phyloP scores from a whole-genome alignment of 1,140 invertebrate genomes.

The Bombus confusus region DNA sequence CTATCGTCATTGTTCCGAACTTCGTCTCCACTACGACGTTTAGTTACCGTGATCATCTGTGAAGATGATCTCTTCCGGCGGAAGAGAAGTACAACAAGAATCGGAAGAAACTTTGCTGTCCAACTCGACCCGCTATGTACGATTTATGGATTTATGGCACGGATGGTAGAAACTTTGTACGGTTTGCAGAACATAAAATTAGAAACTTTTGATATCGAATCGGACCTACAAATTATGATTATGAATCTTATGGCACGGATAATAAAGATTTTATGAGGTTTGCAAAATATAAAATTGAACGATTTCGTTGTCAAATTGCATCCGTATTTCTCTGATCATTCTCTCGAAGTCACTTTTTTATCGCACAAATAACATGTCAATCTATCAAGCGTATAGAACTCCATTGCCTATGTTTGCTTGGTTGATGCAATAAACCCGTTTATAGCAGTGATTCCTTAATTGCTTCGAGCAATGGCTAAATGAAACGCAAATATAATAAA shows the following conservation, averaged over 20 bases:
- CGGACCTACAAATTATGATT: too few species aligned
- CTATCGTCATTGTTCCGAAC: background rate
- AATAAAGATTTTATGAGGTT: too few species aligned
- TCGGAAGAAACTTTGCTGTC: background rate
- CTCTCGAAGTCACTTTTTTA: too few species aligned
- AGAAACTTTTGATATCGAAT: too few species aligned
- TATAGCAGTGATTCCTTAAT: background rate
- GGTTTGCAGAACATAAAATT: background rate
- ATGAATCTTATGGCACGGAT: too few species aligned
- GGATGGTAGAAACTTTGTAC: background rate
- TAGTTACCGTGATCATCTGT: conserved; percentile 27
- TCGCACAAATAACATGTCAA: background rate
- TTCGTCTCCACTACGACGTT: background rate
- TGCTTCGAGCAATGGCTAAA: background rate
- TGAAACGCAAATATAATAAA: background rate
- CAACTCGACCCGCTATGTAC: too few species aligned
- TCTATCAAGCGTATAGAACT: background rate
- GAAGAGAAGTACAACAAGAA: background rate
- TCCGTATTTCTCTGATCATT: background rate
- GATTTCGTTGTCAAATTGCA: too few species aligned
- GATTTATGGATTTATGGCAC: background rate
- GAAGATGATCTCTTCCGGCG: background rate
- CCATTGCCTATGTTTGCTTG: background rate
- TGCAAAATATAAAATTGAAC: too few species aligned
- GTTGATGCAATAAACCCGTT: background rate